phyloP scores from a whole-genome alignment of 2,888 invertebrate species.

The Eulithis testata region DNA sequence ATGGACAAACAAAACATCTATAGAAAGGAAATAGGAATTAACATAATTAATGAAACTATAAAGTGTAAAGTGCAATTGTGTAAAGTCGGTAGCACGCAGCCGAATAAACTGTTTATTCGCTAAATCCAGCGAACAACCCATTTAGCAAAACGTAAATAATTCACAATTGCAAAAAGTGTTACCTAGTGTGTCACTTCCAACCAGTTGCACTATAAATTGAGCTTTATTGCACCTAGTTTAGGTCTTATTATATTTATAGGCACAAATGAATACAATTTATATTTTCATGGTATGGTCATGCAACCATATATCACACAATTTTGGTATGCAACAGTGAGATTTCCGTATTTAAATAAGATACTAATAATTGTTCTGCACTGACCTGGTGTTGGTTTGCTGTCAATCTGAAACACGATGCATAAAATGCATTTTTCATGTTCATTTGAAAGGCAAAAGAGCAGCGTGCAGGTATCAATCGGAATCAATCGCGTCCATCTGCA shows the following conservation, averaged over 20 bases:
- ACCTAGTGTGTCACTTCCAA: background rate
- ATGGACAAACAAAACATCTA: conserved; percentile 26
- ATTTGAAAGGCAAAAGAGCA: conserved; percentile 45
- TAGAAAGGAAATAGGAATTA: conserved; percentile 17
- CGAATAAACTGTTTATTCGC: conserved; percentile 12
- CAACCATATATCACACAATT: no score
- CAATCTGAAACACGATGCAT: conserved; percentile 7
- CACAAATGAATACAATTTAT: no score
- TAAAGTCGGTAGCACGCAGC: conserved; percentile 17
- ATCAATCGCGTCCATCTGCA: conserved; percentile 56
- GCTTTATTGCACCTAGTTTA: background rate
- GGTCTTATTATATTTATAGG: background rate
- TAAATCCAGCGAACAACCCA: conserved; percentile 19
- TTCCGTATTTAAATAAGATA: background rate
- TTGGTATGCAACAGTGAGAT: no score
- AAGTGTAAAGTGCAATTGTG: conserved; percentile 21
- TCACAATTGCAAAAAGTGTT: conserved; percentile 22
- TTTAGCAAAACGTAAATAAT: conserved; percentile 25
- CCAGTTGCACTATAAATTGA: background rate
- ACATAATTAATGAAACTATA: conserved; percentile 25
- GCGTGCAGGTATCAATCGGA: conserved; percentile 45
- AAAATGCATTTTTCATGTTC: conserved; percentile 42
- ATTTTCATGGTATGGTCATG: no score
- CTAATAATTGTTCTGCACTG: background rate
- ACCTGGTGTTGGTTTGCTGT: background rate